Evolutionary conservation across 2,888 invertebrate species (phyloP).

Genomic region (Caenorhabditis angaria): DNA sequence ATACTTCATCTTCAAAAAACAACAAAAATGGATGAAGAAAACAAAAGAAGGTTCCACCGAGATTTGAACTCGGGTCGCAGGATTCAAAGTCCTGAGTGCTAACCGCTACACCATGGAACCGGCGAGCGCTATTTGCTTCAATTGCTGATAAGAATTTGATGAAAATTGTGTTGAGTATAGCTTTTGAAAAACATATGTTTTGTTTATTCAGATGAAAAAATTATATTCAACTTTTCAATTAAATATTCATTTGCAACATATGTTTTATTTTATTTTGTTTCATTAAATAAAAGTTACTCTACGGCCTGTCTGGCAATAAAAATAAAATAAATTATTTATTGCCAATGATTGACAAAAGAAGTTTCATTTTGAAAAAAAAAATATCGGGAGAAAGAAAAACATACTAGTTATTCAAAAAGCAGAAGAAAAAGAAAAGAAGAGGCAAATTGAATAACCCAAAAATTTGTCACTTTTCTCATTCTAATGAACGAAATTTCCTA

Average conservation of each 20-base stretch:
- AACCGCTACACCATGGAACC: conserved; percentile 60
- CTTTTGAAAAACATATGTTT: too few species aligned
- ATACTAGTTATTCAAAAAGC: too few species aligned
- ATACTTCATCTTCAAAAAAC: conserved; percentile 9
- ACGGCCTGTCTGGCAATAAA: too few species aligned
- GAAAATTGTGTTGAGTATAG: too few species aligned
- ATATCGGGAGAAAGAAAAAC: conserved; percentile 23
- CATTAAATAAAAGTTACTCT: too few species aligned
- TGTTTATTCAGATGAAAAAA: too few species aligned
- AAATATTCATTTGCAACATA: too few species aligned
- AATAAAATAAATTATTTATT: background rate
- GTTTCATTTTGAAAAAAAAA: conserved; percentile 5
- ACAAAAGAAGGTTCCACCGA: conserved; percentile 54
- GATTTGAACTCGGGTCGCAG: conserved; percentile 60
- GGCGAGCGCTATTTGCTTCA: background rate
- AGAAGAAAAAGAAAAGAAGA: background rate
- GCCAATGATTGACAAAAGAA: background rate
- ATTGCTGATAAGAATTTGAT: background rate
- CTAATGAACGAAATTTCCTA: background rate
- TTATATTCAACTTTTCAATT: too few species aligned
- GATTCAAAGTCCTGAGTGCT: conserved; percentile 61
- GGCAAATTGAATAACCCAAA: conserved; percentile 12
- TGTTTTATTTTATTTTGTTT: too few species aligned
- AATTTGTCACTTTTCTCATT: conserved; percentile 29
- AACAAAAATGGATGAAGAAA: conserved; percentile 15